These are phyloP conservation scores for Chascanopsetta lugubris DNA, from an alignment of 2,113 vertebrate species.

Conservation along the genomic window DNA sequence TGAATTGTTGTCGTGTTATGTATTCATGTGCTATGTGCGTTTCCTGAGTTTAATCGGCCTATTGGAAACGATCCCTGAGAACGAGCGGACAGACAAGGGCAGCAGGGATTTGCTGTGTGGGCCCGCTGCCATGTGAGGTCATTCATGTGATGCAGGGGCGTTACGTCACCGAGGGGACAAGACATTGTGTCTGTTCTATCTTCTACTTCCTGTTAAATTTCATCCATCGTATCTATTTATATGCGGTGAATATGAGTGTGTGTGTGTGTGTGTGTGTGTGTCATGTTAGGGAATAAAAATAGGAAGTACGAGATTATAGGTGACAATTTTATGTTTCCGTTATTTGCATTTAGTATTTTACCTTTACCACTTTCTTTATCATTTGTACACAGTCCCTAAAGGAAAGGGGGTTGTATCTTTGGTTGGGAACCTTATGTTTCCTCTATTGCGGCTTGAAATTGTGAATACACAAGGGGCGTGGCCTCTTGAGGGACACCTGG, in stretches of 20 bases:
- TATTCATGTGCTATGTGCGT: neutral
- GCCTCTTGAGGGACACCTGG: no score
- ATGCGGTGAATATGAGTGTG: neutral
- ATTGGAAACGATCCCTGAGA: conserved; percentile 41
- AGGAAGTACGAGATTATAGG: no score
- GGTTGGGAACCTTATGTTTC: no score
- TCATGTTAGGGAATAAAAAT: no score
- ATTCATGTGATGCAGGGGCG: conserved; percentile 40
- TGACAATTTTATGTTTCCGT: no score
- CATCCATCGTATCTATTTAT: conserved; percentile 25
- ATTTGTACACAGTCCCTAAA: no score
- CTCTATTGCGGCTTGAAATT: no score
- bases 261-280: neutral
- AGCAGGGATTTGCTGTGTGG: conserved; percentile 65
- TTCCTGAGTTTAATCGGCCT: conserved; percentile 32
- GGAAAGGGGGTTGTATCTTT: no score
- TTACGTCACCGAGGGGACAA: conserved; percentile 36
- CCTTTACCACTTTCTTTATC: no score
- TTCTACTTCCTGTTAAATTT: neutral
- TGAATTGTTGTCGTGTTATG: no score
- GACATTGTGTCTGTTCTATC: conserved; percentile 12
- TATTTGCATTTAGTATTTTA: no score
- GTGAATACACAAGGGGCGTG: no score
- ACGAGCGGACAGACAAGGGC: conserved; percentile 51
- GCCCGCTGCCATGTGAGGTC: conserved; percentile 21